phyloP scores from a whole-genome alignment of 1,140 invertebrate species.

The Caenorhabditis elegans region DNA sequence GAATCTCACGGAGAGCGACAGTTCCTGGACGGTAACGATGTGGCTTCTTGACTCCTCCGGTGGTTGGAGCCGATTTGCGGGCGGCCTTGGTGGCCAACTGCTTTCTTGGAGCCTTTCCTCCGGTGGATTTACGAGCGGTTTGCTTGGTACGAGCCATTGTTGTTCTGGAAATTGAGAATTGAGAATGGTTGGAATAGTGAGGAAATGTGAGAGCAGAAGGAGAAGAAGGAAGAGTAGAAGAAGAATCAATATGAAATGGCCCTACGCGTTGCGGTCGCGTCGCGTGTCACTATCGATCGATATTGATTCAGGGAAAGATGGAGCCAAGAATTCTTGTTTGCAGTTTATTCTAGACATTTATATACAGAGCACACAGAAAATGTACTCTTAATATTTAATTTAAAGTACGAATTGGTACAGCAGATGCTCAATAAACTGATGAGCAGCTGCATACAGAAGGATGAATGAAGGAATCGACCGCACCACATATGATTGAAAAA shows the following conservation, averaged over 20 bases:
- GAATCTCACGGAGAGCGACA: conserved; percentile 55
- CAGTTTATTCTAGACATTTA: too few relatives aligned
- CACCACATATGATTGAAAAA: too few relatives aligned
- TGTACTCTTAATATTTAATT: too few relatives aligned
- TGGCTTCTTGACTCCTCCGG: conserved; percentile 67
- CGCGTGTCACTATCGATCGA: not conserved
- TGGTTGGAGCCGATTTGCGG: conserved; percentile 48
- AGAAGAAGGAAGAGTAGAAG: not conserved
- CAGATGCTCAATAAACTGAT: too few relatives aligned
- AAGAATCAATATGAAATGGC: too few relatives aligned
- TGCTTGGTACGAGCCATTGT: conserved; percentile 82
- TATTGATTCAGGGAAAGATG: not conserved
- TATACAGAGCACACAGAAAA: too few relatives aligned
- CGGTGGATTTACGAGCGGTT: conserved; percentile 74
- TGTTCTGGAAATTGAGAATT: not conserved
- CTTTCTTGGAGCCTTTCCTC: conserved; percentile 69
- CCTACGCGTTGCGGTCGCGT: not conserved
- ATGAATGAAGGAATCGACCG: not conserved
- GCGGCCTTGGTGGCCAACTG: conserved; percentile 74
- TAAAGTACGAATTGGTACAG: too few relatives aligned
- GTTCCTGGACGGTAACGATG: conserved; percentile 70
- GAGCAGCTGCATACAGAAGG: too few relatives aligned
- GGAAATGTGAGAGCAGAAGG: not conserved
- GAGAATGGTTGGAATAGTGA: not conserved
- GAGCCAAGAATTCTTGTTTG: too few relatives aligned